Evolutionary conservation across 2,888 invertebrate genomes (phyloP).

Genomic region (Thera obeliscata): DNA sequence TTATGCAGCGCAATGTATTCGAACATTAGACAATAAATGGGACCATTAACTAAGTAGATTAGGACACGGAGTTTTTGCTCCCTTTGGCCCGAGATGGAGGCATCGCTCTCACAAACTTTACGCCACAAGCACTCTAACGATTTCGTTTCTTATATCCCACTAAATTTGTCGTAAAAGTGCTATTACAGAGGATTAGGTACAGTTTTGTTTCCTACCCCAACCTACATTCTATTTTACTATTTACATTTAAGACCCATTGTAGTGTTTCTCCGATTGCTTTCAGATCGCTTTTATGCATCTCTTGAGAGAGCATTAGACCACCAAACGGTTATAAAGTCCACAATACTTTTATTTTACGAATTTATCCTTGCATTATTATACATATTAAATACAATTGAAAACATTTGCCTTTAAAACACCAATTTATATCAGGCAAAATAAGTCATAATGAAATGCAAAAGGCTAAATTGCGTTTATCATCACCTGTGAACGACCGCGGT

Average conservation of each 20-base stretch:
- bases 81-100: constrained; percentile 36
- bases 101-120: constrained; percentile 39
- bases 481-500: constrained; percentile 28
- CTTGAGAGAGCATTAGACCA: too few relatives aligned
- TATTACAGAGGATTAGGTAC: constrained; percentile 44
- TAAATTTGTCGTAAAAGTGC: constrained; percentile 47
- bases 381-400: background rate
- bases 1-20: constrained; percentile 21
- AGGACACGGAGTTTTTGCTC: constrained; percentile 46
- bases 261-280: too few relatives aligned
- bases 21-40: constrained; percentile 41
- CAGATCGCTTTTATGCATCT: too few relatives aligned
- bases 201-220: constrained; percentile 37
- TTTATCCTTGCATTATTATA: background rate
- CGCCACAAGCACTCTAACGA: constrained; percentile 43
- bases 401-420: constrained; percentile 4
- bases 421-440: background rate
- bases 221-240: background rate
- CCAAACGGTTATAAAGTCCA: background rate
- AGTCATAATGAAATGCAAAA: constrained; percentile 13
- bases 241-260: too few relatives aligned
- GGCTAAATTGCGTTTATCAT: constrained; percentile 25
- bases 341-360: background rate
- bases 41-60: constrained; percentile 44
- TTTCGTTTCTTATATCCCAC: constrained; percentile 51